A percentile compares a stretch with the other conserved stretches of the same genome.
Evolutionary conservation across 2,113 vertebrate species (phyloP).

Genomic region (Zosterops lateralis): DNA sequence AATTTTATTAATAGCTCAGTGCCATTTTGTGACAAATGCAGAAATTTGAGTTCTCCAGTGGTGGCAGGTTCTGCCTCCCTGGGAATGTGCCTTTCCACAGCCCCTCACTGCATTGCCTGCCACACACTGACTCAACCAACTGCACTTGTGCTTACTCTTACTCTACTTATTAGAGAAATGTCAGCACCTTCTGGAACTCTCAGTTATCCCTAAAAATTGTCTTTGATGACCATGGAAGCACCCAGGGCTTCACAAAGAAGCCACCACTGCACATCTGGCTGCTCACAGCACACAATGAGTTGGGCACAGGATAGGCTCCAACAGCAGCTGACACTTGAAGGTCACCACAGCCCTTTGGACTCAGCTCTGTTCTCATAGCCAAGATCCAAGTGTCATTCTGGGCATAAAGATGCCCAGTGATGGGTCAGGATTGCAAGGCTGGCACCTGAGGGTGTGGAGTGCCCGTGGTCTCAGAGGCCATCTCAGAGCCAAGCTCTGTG

Average conservation of each 20-base stretch:
- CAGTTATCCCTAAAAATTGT: neutral
- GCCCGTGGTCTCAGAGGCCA: neutral
- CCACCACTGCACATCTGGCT: neutral
- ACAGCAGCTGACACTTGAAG: neutral
- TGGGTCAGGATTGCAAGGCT: neutral
- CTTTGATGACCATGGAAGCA: neutral
- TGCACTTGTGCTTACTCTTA: neutral
- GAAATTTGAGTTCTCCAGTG: neutral
- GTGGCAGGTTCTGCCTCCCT: neutral
- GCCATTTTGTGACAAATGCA: neutral
- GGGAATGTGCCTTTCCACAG: neutral
- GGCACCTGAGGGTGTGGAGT: fast-evolving
- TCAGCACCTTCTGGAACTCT: neutral
- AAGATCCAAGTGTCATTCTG: neutral
- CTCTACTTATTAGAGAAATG: neutral
- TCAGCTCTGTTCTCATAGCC: neutral
- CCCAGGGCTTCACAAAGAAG: neutral
- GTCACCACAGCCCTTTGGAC: neutral
- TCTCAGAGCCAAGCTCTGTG: neutral
- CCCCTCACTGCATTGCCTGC: neutral
- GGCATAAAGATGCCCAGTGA: neutral
- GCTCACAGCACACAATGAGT: fast-evolving
- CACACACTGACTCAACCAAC: neutral
- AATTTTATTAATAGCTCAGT: neutral
- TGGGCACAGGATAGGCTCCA: neutral